These are phyloP conservation scores for Pedetes capensis DNA, from an alignment of 2,113 vertebrate species.

Conservation along the genomic window DNA sequence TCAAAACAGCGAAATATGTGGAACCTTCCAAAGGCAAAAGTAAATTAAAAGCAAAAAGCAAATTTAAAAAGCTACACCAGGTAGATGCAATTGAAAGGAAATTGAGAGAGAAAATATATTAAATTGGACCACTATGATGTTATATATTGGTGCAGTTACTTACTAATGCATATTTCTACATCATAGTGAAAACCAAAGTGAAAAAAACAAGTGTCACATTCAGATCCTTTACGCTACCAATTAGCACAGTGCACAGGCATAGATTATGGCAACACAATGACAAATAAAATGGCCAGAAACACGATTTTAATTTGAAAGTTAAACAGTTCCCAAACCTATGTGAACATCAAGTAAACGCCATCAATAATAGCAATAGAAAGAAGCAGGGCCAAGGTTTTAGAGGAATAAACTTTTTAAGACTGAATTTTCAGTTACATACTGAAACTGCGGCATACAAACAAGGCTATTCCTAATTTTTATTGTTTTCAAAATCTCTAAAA, in stretches of 20 bases:
- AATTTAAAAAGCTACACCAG: not conserved
- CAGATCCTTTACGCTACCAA: not conserved
- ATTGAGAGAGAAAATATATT: not conserved
- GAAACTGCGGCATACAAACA: fast-evolving
- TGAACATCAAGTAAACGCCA: not conserved
- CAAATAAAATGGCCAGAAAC: not conserved
- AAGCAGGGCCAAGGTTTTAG: not conserved
- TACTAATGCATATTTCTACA: not conserved
- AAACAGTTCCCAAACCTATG: too few relatives aligned
- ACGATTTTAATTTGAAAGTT: not conserved
- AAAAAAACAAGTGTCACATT: not conserved
- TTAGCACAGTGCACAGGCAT: too few relatives aligned
- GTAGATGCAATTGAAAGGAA: not conserved
- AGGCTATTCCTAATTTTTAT: not conserved
- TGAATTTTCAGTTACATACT: fast-evolving
- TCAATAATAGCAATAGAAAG: too few relatives aligned
- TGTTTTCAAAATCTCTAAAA: not conserved
- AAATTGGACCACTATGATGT: not conserved
- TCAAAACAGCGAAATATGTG: not conserved
- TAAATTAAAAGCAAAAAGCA: not conserved
- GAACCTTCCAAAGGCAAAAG: not conserved
- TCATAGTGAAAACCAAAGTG: not conserved
- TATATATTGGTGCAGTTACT: too few relatives aligned
- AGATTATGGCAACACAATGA: not conserved
- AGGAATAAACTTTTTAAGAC: not conserved